A percentile compares a stretch with the other conserved stretches of the same genome.
Evolutionary conservation across 1,140 invertebrate species (phyloP).

Genomic region (Brachionus koreanus): DNA sequence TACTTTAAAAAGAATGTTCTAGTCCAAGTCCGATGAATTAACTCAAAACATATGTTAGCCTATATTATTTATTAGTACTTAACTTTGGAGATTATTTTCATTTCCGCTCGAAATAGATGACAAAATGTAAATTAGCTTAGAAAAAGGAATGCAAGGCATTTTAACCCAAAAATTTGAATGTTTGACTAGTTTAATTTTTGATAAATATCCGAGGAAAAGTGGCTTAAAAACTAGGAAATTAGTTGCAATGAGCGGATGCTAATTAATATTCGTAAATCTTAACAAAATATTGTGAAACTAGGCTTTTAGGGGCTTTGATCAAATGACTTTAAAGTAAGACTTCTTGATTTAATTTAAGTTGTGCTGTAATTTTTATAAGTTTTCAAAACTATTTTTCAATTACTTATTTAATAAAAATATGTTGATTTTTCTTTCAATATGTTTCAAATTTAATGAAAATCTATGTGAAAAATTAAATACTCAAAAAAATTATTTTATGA

Average conservation of each 20-base stretch:
- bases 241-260: not conserved
- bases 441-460: not conserved
- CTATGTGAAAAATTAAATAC: no score
- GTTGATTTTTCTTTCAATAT: not conserved
- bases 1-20: not conserved
- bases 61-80: not conserved
- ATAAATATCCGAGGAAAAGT: not conserved
- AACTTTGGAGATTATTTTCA: not conserved
- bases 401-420: not conserved
- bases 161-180: not conserved
- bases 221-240: not conserved
- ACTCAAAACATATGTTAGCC: not conserved
- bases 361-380: not conserved
- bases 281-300: not conserved
- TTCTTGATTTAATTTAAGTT: not conserved
- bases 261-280: not conserved
- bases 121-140: not conserved
- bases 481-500: no score
- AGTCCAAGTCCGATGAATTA: not conserved
- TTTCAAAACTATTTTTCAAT: not conserved
- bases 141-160: not conserved
- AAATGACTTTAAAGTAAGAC: not conserved
- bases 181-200: not conserved
- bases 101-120: not conserved
- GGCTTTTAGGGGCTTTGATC: not conserved